Percentiles rank a stretch among this genome's conserved stretches.
Conservation (phyloP, 2,113 vertebrate genomes). For the Paramormyrops kingsleyae region DNA sequence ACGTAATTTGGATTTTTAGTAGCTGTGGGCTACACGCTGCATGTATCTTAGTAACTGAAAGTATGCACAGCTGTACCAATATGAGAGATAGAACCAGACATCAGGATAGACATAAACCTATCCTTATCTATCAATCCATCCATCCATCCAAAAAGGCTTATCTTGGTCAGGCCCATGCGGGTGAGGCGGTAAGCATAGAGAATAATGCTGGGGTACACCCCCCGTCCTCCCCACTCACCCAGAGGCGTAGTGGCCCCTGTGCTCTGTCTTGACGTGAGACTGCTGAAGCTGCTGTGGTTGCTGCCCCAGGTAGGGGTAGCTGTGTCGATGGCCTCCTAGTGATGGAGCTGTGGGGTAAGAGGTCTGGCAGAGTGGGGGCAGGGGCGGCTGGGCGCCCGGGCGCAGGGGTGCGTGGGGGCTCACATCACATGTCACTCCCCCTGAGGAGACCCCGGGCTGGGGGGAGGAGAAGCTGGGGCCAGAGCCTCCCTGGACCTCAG, state of each 20-base stretch:
- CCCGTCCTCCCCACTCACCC: constrained; percentile 61
- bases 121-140: neutral
- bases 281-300: constrained; percentile 52
- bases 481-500: constrained; percentile 76
- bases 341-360: constrained; percentile 62
- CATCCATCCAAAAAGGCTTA: neutral
- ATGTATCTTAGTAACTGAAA: neutral
- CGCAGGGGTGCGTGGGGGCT: constrained; percentile 63
- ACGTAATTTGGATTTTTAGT: neutral
- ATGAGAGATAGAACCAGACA: neutral
- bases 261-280: constrained; percentile 83
- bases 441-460: constrained; percentile 60
- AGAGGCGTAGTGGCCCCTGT: constrained; percentile 84
- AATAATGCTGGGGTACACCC: neutral
- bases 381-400: constrained; percentile 50
- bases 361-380: constrained; percentile 60
- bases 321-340: constrained; percentile 68
- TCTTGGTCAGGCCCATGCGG: neutral
- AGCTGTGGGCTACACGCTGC: neutral
- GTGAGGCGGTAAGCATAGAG: neutral
- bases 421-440: constrained; percentile 63
- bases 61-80: neutral
- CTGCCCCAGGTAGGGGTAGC: constrained; percentile 74
- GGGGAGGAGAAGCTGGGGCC: constrained; percentile 62
- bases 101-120: neutral